Evolutionary conservation across 2,113 vertebrate species (phyloP), one percentile per base, ranked within the genome.

Genomic region (Tragelaphus imberbis): DNA sequence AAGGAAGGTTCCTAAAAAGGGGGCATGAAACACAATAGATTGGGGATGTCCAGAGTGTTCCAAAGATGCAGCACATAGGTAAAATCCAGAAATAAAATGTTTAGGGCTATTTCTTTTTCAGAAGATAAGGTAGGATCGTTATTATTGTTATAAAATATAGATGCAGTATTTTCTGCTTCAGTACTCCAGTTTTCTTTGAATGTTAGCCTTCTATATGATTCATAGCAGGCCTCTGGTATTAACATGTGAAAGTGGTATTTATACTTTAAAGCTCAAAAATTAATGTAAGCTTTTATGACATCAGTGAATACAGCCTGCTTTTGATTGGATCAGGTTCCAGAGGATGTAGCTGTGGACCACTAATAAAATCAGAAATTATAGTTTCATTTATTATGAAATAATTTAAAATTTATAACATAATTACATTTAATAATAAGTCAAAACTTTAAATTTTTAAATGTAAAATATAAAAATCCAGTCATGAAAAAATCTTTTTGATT

Each of bases 71-170:
- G 65, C 81, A 96, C 90, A 85, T 44, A 59, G 55, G 47, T 68
- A 86, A 71, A n/a, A 51, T 49, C 13, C 3, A 59, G 47, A 16
- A 21, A 58, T 53, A 90, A 94, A 79, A 56, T 90, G 36, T 40
- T 84, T 40, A 13, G 33, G 49, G 44, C 14, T 79, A 87, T 40
- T 94, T 91, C 44, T 56, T 65, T 91, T 58, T 91, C 23, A 44
- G 40, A 94, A 95, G 92, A 95, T 84, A 40, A 95, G 17, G 75
- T 77, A 92, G 91, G 58, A 55, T 17, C 58, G 79, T 71, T 88
- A 97, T 77, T 90, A n/a, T 55, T 95, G 47, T 91, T 93, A 82
- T 94, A 97, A 88, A 93, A 82, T 93, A 91, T 2, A 92, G 5
- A 81, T 88, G 47, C 80, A 81, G 53, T 33, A 6, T 63, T 92